Base-by-base conservation (phyloP, 1,140 invertebrate genomes). In the Ericerus pela region DNA sequence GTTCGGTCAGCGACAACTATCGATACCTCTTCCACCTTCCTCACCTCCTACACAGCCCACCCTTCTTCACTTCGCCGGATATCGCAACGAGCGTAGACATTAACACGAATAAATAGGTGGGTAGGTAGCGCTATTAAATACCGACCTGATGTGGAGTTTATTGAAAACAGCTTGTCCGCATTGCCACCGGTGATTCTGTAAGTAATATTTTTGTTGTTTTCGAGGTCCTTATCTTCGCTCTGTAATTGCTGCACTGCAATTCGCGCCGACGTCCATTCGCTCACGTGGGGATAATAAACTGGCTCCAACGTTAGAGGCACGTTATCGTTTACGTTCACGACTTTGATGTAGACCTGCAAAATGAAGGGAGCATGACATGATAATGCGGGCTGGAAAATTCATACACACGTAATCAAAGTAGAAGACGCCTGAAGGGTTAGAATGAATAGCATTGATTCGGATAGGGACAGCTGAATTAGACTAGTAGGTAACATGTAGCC, bases 321-420 rank as follows among this genome's bases (percentile, higher is more conserved):
- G 72, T 95, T 91, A 73, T 98, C 93, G 71, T 97, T 97, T 64
- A 85, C 85, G 69, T 97, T 89, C 38, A 81, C 69, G 47, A 97
- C 82, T 65, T 84, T 77, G 29, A 96, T 79, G 69, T 85, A 94
- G n/a, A 96, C 83, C 85, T 88, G 70, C 24, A 60, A 57, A 58
- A 33, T 59, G 29, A 56, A 51, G 37, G 58, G 24, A 18, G 30
- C 36, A 38, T n/a, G n/a, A n/a, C n/a, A n/a, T n/a, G n/a, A n/a
- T n/a, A n/a, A n/a, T n/a, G n/a, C n/a, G n/a, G n/a, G n/a, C n/a
- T n/a, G n/a, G n/a, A n/a, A n/a, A n/a, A n/a, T n/a, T n/a, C n/a
- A n/a, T n/a, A n/a, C n/a, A n/a, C n/a, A n/a, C n/a, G n/a, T n/a
- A n/a, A n/a, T n/a, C n/a, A n/a, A n/a, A n/a, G n/a, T n/a, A n/a